Evolutionary conservation across 2,888 invertebrate species (phyloP).

Genomic region (Noctua fimbriata): DNA sequence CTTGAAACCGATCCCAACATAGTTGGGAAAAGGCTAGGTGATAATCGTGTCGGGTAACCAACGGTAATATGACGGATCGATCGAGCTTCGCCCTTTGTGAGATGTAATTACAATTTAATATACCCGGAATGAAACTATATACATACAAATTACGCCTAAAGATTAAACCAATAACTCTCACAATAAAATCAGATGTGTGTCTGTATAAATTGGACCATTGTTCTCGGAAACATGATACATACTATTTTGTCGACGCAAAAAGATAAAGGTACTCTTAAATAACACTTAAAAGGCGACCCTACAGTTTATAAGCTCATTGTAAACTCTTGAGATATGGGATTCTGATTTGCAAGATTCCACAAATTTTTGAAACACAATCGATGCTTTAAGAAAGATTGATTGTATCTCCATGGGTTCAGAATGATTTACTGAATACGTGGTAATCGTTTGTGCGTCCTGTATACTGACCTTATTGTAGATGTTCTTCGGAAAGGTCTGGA

Average conservation of each 20-base stretch:
- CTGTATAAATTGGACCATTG: conserved; percentile 8
- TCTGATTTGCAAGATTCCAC: neutral
- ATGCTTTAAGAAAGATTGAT: conserved; percentile 1
- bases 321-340: neutral
- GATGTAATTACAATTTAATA: neutral
- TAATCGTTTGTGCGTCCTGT: too few species aligned
- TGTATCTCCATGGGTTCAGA: too few species aligned
- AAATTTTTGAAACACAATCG: conserved; percentile 18
- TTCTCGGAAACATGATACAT: conserved; percentile 24
- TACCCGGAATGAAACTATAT: conserved; percentile 5
- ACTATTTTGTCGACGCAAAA: neutral
- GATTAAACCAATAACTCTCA: conserved; percentile 12
- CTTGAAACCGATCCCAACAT: too few species aligned
- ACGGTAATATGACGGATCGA: neutral
- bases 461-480: too few species aligned
- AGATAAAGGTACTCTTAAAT: conserved; percentile 29
- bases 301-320: conserved; percentile 22
- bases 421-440: too few species aligned
- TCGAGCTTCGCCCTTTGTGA: neutral
- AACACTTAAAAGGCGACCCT: conserved; percentile 20
- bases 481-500: too few species aligned
- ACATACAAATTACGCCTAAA: neutral
- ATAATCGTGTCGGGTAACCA: neutral
- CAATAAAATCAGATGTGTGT: conserved; percentile 26
- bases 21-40: too few species aligned